Percentiles rank a stretch among this genome's conserved stretches.
Conservation (phyloP, 2,888 invertebrate genomes). For the Gisinianus flammeolus region DNA sequence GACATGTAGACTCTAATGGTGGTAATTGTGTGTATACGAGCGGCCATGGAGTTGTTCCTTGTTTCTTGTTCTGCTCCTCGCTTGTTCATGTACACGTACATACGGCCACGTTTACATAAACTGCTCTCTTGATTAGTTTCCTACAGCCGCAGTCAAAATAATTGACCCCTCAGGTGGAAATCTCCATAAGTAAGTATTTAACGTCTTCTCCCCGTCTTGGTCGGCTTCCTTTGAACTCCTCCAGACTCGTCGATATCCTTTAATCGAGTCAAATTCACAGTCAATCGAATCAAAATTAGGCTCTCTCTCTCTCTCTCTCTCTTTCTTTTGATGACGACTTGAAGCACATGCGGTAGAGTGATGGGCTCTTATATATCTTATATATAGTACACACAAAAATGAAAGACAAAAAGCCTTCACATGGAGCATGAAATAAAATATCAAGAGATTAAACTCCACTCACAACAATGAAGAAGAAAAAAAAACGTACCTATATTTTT, state of each 20-base stretch:
- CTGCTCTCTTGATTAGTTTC: constrained; percentile 57
- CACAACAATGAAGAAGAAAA: not conserved
- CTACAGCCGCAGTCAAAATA: constrained; percentile 57
- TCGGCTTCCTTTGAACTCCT: constrained; percentile 53
- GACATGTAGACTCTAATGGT: not conserved
- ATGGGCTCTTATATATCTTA: no score
- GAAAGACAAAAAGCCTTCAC: not conserved
- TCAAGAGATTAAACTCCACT: not conserved
- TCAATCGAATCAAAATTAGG: constrained; percentile 57
- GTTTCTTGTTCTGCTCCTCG: not conserved
- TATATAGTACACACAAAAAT: no score
- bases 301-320: constrained; percentile 27
- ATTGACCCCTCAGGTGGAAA: constrained; percentile 57
- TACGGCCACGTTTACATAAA: constrained; percentile 43
- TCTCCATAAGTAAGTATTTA: constrained; percentile 54
- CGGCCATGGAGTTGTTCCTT: constrained; percentile 5
- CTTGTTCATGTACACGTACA: constrained; percentile 6
- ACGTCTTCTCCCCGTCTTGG: constrained; percentile 49
- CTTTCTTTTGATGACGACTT: not conserved
- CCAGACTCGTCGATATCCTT: constrained; percentile 47
- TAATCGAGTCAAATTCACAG: constrained; percentile 56
- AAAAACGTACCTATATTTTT: no score
- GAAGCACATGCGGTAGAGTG: not conserved
- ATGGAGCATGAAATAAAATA: not conserved
- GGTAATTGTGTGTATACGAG: constrained; percentile 25